Evolutionary conservation across 2,888 invertebrate species (phyloP).

Genomic region (Scaptomyza polygonia): DNA sequence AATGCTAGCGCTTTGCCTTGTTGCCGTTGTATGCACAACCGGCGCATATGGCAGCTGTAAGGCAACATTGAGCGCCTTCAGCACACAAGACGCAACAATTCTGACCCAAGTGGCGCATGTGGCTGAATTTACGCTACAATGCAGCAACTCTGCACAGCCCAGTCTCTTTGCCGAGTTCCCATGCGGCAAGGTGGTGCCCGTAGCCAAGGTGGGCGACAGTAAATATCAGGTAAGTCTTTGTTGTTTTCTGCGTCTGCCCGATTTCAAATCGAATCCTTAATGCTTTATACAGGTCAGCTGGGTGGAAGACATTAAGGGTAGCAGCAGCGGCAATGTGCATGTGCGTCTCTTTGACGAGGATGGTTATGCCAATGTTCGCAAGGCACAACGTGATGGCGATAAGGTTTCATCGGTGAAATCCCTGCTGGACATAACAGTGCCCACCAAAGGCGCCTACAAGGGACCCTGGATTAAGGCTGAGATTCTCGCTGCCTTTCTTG

Average conservation of each 20-base stretch:
- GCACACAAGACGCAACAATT: slow-evolving; percentile 96
- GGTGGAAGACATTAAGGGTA: slow-evolving; percentile 94
- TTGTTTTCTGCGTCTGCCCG: not conserved
- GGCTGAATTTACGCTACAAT: slow-evolving; percentile 94
- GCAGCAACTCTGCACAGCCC: slow-evolving; percentile 89
- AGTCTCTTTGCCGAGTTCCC: slow-evolving; percentile 95
- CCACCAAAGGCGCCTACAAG: slow-evolving; percentile 92
- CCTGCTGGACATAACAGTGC: slow-evolving; percentile 88
- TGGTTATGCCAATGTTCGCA: slow-evolving; percentile 93
- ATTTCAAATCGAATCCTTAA: too few species aligned
- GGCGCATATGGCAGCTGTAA: slow-evolving; percentile 85
- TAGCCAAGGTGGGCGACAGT: slow-evolving; percentile 90
- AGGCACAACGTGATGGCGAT: slow-evolving; percentile 91
- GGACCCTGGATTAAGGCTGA: slow-evolving; percentile 98
- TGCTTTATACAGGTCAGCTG: slow-evolving; percentile 91
- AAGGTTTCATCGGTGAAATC: slow-evolving; percentile 88
- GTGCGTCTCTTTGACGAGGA: slow-evolving; percentile 96
- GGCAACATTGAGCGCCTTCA: slow-evolving; percentile 92
- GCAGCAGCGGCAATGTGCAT: slow-evolving; percentile 91
- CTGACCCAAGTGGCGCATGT: slow-evolving; percentile 96
- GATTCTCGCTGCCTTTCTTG: slow-evolving; percentile 92
- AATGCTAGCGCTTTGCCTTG: slow-evolving; percentile 64
- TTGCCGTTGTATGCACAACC: slow-evolving; percentile 59
- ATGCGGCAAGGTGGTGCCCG: slow-evolving; percentile 91
- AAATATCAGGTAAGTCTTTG: slow-evolving; percentile 91